A percentile compares a stretch with the other conserved stretches of the same genome.
phyloP scores from a whole-genome alignment of 2,797 vertebrate species.

The Karalla daura region DNA sequence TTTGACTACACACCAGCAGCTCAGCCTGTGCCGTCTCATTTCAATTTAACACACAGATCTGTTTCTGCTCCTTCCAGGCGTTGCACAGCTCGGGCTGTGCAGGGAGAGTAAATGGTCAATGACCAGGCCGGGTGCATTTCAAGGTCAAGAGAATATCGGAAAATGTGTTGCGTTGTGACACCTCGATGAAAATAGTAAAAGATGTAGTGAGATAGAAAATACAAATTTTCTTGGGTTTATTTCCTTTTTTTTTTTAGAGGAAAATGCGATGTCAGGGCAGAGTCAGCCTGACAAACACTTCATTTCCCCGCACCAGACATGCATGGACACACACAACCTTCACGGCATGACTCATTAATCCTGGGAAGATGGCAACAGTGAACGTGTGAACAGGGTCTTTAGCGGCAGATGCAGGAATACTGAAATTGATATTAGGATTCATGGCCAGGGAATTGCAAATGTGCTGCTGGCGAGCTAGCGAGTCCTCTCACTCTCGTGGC shows the following conservation, averaged over 20 bases:
- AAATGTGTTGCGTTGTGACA: too few species aligned
- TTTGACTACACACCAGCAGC: constrained; percentile 2
- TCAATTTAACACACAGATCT: constrained; percentile 1
- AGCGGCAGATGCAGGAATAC: constrained; percentile 11
- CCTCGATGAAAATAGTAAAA: too few species aligned
- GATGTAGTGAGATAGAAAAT: too few species aligned
- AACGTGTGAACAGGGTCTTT: constrained; percentile 14
- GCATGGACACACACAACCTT: constrained; percentile 11
- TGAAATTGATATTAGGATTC: constrained; percentile 30
- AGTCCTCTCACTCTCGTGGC: not conserved
- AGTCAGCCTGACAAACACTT: constrained; percentile 7
- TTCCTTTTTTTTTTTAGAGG: constrained; percentile 11
- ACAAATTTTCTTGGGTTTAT: not conserved
- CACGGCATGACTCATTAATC: constrained; percentile 50
- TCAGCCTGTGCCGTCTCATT: constrained; percentile 5
- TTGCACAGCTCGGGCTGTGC: constrained; percentile 19
- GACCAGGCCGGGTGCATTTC: constrained; percentile 25
- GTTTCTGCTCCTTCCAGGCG: constrained; percentile 1
- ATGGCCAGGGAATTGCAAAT: constrained; percentile 26
- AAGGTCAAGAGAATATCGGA: constrained; percentile 29
- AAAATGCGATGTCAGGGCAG: constrained; percentile 40
- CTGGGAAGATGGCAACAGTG: constrained; percentile 5
- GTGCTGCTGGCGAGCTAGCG: constrained; percentile 10
- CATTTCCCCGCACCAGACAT: constrained; percentile 1
- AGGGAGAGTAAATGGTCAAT: constrained; percentile 12